phyloP scores from a whole-genome alignment of 1,140 invertebrate species.

The Oscheius sp. region DNA sequence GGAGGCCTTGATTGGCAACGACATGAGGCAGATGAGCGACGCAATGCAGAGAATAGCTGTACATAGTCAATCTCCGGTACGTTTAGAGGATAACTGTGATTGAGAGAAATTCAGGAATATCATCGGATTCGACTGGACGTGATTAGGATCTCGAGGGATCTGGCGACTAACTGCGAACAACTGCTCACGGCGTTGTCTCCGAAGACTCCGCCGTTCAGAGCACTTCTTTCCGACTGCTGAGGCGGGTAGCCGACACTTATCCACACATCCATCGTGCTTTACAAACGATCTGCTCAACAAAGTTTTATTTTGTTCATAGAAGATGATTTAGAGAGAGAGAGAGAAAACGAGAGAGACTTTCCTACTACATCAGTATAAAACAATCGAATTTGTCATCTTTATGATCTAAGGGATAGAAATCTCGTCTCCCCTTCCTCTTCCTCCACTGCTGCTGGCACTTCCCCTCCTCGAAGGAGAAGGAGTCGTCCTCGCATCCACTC shows the following conservation, averaged over 20 bases:
- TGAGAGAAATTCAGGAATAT: conserved; percentile 9
- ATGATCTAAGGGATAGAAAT: too few relatives aligned
- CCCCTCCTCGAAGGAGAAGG: neutral
- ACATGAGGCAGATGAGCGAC: conserved; percentile 33
- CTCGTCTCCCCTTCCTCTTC: too few relatives aligned
- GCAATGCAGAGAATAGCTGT: conserved; percentile 15
- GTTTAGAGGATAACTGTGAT: neutral
- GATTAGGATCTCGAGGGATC: conserved; percentile 10
- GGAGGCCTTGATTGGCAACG: conserved; percentile 26
- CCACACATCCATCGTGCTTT: too few relatives aligned
- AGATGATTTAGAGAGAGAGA: too few relatives aligned
- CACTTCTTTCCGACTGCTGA: conserved; percentile 20
- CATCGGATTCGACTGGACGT: conserved; percentile 12
- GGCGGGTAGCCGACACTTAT: too few relatives aligned
- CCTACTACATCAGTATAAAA: too few relatives aligned
- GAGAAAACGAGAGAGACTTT: too few relatives aligned
- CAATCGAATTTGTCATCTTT: too few relatives aligned
- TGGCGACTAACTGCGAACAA: conserved; percentile 17
- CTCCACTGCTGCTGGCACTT: neutral
- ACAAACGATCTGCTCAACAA: too few relatives aligned
- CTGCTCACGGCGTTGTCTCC: conserved; percentile 12
- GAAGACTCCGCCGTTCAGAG: neutral
- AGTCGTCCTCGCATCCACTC: neutral
- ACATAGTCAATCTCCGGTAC: conserved; percentile 1
- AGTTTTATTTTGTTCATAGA: too few relatives aligned